phyloP scores from a whole-genome alignment of 1,140 invertebrate genomes.

The Leptinotarsa lineolata region DNA sequence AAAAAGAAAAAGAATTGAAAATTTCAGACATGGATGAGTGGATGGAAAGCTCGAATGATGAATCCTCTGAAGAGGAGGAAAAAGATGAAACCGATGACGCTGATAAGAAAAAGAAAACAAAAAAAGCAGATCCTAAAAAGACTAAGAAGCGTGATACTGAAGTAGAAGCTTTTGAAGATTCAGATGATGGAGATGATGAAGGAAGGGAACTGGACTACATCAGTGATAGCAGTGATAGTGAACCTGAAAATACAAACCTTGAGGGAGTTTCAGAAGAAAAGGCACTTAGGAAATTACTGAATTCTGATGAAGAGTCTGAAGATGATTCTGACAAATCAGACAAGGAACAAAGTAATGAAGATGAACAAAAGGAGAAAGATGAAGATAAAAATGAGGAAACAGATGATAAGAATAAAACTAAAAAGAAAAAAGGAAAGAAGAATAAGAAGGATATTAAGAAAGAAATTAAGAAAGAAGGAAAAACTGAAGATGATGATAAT shows the following conservation, averaged over 20 bases:
- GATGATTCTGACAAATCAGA: conserved; percentile 74
- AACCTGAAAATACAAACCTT: conserved; percentile 67
- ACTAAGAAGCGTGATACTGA: conserved; percentile 80
- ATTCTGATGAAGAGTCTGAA: conserved; percentile 88
- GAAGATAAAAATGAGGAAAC: conserved; percentile 64
- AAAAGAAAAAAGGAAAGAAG: conserved; percentile 66
- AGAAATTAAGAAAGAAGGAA: conserved; percentile 52
- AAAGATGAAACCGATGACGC: conserved; percentile 69
- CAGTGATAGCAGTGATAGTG: conserved; percentile 81
- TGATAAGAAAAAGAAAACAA: conserved; percentile 64
- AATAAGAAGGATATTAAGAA: conserved; percentile 69
- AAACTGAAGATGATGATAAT: conserved; percentile 62
- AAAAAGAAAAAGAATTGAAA: conserved; percentile 67
- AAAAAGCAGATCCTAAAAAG: conserved; percentile 50
- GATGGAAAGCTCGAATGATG: conserved; percentile 79
- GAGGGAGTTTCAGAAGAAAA: conserved; percentile 83
- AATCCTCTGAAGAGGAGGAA: conserved; percentile 67
- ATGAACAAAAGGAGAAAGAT: conserved; percentile 64
- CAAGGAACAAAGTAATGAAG: conserved; percentile 63
- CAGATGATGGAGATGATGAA: conserved; percentile 95
- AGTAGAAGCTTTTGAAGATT: conserved; percentile 91
- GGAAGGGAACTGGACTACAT: conserved; percentile 88
- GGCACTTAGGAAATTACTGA: conserved; percentile 78
- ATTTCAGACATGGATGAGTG: conserved; percentile 95
- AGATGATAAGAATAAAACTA: conserved; percentile 59